phyloP scores from a whole-genome alignment of 2,113 vertebrate species.

The Chamaea fasciata region DNA sequence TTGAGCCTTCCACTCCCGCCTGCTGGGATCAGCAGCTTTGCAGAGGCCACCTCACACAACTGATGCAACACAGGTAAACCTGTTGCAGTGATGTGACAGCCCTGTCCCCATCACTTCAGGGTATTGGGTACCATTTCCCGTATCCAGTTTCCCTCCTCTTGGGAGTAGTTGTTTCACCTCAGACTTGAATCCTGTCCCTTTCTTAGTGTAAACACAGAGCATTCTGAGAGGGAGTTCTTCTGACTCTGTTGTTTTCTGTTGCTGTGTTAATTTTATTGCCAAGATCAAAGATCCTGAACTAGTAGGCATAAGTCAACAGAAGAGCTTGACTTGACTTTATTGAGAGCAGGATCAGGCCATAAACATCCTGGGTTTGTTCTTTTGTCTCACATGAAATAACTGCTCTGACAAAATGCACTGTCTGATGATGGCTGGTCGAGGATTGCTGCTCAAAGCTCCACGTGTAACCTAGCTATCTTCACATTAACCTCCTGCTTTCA shows the following conservation, averaged over 20 bases:
- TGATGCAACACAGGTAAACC: neutral
- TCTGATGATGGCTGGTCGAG: neutral
- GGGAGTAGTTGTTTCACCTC: neutral
- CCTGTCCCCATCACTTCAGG: neutral
- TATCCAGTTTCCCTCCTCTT: neutral
- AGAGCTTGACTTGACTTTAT: conserved; percentile 3
- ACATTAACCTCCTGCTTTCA: conserved; percentile 11
- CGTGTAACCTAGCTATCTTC: neutral
- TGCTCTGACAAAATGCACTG: neutral
- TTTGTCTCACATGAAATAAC: conserved; percentile 8
- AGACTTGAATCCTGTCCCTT: neutral
- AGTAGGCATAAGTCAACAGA: neutral
- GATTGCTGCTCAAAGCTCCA: neutral
- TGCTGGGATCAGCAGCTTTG: neutral
- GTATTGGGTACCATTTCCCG: neutral
- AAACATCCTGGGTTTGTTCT: conserved; percentile 3
- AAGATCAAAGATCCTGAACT: neutral
- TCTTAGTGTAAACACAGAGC: neutral
- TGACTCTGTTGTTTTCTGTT: neutral
- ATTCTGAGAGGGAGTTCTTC: neutral
- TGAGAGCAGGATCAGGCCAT: conserved; percentile 8
- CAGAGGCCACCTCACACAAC: neutral
- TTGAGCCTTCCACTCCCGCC: neutral
- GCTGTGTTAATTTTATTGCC: conserved; percentile 34
- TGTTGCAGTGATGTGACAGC: neutral